phyloP scores from a whole-genome alignment of 2,113 vertebrate genomes.

The Rhabdomys dilectus region DNA sequence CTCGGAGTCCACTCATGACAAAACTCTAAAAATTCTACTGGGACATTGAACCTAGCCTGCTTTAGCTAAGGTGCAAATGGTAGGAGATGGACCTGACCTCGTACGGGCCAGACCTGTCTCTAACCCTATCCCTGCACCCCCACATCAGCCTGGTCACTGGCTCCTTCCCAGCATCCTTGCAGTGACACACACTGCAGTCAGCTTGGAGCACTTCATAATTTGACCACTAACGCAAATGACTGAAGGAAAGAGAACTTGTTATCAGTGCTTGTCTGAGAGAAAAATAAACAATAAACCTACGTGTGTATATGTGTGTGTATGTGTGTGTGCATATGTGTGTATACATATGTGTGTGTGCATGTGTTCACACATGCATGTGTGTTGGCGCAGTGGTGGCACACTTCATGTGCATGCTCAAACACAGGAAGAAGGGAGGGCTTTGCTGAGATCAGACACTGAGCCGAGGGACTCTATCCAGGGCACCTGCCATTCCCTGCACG shows the following conservation, averaged over 20 bases:
- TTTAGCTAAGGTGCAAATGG: fast-evolving
- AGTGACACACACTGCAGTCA: neutral
- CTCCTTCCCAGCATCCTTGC: neutral
- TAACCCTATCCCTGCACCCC: fast-evolving
- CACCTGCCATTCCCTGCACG: fast-evolving
- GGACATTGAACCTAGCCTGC: fast-evolving
- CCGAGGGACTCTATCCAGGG: too few relatives aligned
- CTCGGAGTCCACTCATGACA: fast-evolving
- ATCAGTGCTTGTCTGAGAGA: neutral
- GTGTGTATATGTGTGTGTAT: too few relatives aligned
- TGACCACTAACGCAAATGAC: neutral
- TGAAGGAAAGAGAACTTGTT: neutral
- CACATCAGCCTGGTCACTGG: fast-evolving
- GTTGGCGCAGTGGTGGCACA: neutral
- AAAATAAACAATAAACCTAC: neutral
- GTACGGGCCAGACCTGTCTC: neutral
- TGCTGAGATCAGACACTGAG: neutral
- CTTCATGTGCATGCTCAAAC: fast-evolving
- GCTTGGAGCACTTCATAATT: fast-evolving
- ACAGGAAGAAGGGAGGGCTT: neutral
- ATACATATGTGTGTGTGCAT: neutral
- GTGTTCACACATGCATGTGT: neutral
- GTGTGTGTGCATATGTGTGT: neutral
- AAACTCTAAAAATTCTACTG: fast-evolving
- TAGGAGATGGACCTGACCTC: too few relatives aligned